A percentile compares a stretch with the other conserved stretches of the same genome.
phyloP scores from a whole-genome alignment of 2,888 invertebrate species.

The Tenthredo scrophulariae region DNA sequence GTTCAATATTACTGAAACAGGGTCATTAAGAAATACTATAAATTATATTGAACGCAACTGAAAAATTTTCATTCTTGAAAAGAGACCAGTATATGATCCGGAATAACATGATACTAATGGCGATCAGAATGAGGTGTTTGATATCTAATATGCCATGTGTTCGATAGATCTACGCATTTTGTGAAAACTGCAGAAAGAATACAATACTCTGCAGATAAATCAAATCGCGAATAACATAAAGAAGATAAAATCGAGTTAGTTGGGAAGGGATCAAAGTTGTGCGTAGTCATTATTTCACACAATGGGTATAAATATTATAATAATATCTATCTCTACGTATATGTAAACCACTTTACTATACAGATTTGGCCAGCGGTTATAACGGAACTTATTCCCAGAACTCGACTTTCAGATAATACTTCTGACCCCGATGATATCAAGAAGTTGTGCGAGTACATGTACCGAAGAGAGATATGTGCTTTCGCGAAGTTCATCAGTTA shows the following conservation, averaged over 20 bases:
- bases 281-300: neutral
- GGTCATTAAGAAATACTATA: neutral
- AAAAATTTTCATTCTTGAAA: neutral
- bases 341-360: neutral
- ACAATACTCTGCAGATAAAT: neutral
- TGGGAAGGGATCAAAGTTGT: neutral
- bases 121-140: no score
- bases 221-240: neutral
- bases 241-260: neutral
- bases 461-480: neutral
- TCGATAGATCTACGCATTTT: neutral
- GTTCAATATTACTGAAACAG: conserved; percentile 34
- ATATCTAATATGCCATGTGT: no score
- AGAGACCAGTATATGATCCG: no score
- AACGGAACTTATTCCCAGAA: conserved; percentile 39
- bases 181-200: neutral
- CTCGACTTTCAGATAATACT: conserved; percentile 36
- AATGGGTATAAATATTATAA: neutral
- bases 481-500: neutral
- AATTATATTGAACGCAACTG: neutral
- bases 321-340: conserved; percentile 1
- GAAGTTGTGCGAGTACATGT: neutral
- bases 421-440: conserved; percentile 29
- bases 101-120: no score
- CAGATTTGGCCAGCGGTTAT: conserved; percentile 14